These are phyloP conservation scores for Cartodere bifasciata DNA, from an alignment of 2,888 invertebrate species.

Conservation along the genomic window DNA sequence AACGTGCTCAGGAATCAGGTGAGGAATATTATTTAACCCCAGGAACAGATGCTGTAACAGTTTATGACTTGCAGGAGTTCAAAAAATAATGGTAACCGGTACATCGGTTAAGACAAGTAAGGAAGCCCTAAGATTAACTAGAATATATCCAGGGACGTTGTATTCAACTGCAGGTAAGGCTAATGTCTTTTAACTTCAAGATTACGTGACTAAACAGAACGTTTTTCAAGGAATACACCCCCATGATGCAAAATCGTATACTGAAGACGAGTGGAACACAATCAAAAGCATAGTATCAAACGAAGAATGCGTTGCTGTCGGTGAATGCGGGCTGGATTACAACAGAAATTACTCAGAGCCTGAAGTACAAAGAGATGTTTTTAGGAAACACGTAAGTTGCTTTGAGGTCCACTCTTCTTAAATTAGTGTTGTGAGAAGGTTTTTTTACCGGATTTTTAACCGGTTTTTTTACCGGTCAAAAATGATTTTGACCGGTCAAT, in stretches of 20 bases:
- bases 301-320: constrained; percentile 84
- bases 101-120: constrained; percentile 81
- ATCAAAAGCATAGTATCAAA: constrained; percentile 62
- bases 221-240: constrained; percentile 75
- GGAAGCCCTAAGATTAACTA: constrained; percentile 77
- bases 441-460: too few species aligned
- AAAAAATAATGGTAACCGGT: constrained; percentile 89
- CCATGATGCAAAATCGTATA: constrained; percentile 81
- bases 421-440: too few species aligned
- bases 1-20: constrained; percentile 88
- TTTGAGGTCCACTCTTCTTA: constrained; percentile 2
- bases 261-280: constrained; percentile 67
- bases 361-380: constrained; percentile 71
- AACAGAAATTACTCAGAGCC: constrained; percentile 90
- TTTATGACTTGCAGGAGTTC: constrained; percentile 52
- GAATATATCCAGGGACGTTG: constrained; percentile 80
- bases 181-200: too few species aligned
- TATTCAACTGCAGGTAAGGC: constrained; percentile 76
- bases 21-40: constrained; percentile 18
- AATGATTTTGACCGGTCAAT: too few species aligned
- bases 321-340: constrained; percentile 90
- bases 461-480: too few species aligned
- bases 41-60: too few species aligned
- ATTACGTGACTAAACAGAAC: too few species aligned
- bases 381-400: constrained; percentile 62